Evolutionary conservation across 2,797 vertebrate species (phyloP).

Genomic region (Poeciliopsis infans): DNA sequence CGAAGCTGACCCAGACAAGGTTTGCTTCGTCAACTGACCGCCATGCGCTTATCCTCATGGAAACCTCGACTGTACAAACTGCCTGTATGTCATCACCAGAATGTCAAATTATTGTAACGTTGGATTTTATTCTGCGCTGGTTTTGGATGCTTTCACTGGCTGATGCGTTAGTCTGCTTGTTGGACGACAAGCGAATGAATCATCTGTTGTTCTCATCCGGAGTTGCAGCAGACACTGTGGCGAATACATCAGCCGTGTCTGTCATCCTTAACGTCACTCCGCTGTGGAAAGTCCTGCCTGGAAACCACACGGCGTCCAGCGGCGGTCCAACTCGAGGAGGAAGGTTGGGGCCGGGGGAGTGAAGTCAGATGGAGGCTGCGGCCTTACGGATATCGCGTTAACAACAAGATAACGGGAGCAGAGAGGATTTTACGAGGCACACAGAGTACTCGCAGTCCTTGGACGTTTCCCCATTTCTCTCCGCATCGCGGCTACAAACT

Average conservation of each 20-base stretch:
- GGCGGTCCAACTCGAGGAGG: conserved; percentile 49
- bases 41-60: conserved; percentile 47
- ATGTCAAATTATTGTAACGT: conserved; percentile 32
- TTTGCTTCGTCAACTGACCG: conserved; percentile 44
- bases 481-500: neutral
- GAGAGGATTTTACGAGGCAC: conserved; percentile 47
- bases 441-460: neutral
- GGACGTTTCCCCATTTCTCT: neutral
- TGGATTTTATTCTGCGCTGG: conserved; percentile 35
- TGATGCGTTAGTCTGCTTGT: conserved; percentile 43
- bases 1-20: conserved; percentile 29
- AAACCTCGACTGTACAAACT: conserved; percentile 32
- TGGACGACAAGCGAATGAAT: conserved; percentile 42
- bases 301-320: conserved; percentile 49
- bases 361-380: conserved; percentile 57
- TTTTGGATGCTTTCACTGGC: conserved; percentile 25
- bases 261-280: conserved; percentile 62
- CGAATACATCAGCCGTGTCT: conserved; percentile 49
- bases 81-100: conserved; percentile 44
- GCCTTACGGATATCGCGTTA: conserved; percentile 59
- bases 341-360: conserved; percentile 6
- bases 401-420: conserved; percentile 55
- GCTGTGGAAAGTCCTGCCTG: conserved; percentile 56
- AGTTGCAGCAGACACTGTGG: conserved; percentile 57
- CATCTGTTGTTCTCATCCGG: conserved; percentile 61